Percentiles rank a stretch among this genome's conserved stretches.
Conservation (phyloP, 2,888 invertebrate species). For the Candidula unifasciata region DNA sequence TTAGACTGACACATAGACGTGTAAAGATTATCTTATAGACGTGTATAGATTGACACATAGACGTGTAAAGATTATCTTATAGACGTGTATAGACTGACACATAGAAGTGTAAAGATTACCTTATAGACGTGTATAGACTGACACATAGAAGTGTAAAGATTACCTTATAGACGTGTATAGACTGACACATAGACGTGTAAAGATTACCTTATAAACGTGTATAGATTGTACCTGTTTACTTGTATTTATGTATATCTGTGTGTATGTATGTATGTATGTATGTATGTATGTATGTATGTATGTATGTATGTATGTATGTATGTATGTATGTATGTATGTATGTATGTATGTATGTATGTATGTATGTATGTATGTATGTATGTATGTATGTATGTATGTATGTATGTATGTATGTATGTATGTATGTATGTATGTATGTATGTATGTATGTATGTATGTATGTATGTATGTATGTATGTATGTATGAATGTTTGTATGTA, state of each 20-base stretch:
- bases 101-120: no score
- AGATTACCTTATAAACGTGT: no score
- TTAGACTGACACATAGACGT: no score
- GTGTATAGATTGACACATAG: no score
- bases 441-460: background rate
- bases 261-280: background rate
- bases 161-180: no score
- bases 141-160: no score
- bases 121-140: no score
- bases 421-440: background rate
- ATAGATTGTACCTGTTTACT: background rate
- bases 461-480: background rate
- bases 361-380: background rate
- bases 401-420: background rate
- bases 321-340: background rate
- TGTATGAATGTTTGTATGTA: background rate
- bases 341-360: background rate
- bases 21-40: no score
- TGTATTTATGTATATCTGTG: background rate
- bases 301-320: conserved; percentile 27
- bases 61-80: no score
- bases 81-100: no score
- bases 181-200: no score
- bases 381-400: no score
- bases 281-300: background rate